Percentiles rank a stretch among this genome's conserved stretches.
These are phyloP conservation scores for Aphis gossypii DNA, from an alignment of 1,140 invertebrate species.

Conservation along the genomic window DNA sequence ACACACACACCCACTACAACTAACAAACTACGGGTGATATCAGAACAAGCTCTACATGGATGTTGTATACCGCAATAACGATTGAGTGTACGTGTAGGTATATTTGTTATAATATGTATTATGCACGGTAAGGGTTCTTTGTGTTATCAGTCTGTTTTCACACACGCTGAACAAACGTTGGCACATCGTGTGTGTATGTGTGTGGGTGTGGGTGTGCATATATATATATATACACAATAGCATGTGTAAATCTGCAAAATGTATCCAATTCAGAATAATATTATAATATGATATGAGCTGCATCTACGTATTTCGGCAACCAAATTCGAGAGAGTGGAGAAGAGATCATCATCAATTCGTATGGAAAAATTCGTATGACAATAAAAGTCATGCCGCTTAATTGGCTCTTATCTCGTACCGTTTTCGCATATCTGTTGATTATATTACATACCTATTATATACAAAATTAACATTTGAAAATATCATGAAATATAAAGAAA, in stretches of 20 bases:
- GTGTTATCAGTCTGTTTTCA: conserved; percentile 26
- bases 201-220: background rate
- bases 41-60: background rate
- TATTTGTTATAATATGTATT: conserved; percentile 15
- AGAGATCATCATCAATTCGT: background rate
- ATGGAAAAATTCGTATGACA: background rate
- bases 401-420: no score
- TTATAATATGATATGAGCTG: background rate
- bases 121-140: conserved; percentile 5
- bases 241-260: background rate
- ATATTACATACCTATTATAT: no score
- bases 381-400: no score
- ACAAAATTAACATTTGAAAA: no score
- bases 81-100: background rate
- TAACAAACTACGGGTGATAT: background rate
- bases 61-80: conserved; percentile 3
- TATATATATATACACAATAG: background rate
- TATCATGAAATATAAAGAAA: no score
- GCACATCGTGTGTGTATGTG: background rate
- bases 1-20: background rate
- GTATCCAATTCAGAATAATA: background rate
- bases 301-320: background rate
- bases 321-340: background rate
- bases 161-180: background rate
- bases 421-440: no score